A percentile compares a stretch with the other conserved stretches of the same genome.
Conservation (phyloP, 2,888 invertebrate genomes). For the Sepiola atlantica region DNA sequence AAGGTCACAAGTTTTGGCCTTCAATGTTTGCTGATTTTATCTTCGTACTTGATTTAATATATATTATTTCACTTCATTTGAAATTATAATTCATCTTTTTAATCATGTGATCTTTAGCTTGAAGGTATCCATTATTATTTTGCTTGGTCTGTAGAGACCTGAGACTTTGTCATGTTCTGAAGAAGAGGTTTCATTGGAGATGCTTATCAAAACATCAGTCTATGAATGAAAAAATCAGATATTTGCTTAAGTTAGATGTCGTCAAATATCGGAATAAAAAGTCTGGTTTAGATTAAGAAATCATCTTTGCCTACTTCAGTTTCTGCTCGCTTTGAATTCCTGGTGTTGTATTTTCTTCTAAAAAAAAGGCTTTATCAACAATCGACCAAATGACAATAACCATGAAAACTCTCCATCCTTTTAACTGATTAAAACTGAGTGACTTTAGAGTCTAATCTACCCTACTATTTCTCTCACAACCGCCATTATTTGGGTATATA, state of each 20-base stretch:
- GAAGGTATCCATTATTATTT: not conserved
- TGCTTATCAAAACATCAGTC: conserved; percentile 32
- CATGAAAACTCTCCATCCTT: too few species aligned
- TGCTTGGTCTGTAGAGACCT: not conserved
- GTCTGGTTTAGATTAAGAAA: not conserved
- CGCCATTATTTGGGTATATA: too few species aligned
- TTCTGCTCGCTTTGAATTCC: not conserved
- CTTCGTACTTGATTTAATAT: not conserved
- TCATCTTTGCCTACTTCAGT: not conserved
- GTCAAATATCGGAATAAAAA: not conserved
- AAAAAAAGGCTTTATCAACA: too few species aligned
- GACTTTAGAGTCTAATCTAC: too few species aligned
- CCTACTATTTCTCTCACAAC: too few species aligned
- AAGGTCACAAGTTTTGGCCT: not conserved
- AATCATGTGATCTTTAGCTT: conserved; percentile 32
- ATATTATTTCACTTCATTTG: not conserved
- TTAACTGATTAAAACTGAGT: too few species aligned
- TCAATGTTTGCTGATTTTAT: not conserved
- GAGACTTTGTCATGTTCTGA: not conserved
- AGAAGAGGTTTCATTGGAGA: not conserved
- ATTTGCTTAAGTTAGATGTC: not conserved
- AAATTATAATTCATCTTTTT: not conserved
- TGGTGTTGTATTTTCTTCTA: too few species aligned
- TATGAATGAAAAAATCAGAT: not conserved
- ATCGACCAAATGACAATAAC: too few species aligned